Conservation (phyloP, 2,113 vertebrate species). For the Pitta sordida region DNA sequence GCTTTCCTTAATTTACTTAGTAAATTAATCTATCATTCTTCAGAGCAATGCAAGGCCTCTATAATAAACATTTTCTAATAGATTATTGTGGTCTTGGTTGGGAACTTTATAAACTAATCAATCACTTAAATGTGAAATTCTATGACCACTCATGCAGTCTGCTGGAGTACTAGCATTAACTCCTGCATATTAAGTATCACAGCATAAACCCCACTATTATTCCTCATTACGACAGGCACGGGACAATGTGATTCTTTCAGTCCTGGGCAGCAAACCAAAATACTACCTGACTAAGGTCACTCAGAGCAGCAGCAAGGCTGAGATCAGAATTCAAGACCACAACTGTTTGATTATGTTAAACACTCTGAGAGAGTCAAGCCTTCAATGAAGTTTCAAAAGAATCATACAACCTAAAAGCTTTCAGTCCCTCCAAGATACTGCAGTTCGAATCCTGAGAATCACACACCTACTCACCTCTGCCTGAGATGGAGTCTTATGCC, state of each 20-base stretch:
- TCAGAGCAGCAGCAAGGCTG: background rate
- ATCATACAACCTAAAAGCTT: background rate
- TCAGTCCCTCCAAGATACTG: background rate
- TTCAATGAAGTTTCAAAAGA: background rate
- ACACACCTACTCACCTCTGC: conserved; percentile 79
- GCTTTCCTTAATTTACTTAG: background rate
- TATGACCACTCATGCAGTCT: background rate
- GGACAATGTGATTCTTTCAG: background rate
- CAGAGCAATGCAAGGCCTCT: background rate
- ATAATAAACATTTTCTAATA: background rate
- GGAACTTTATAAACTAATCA: background rate
- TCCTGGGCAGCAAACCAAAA: background rate
- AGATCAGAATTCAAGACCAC: background rate
- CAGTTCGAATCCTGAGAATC: background rate
- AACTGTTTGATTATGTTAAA: background rate
- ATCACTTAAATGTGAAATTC: background rate
- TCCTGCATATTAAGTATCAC: background rate
- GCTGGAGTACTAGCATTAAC: background rate
- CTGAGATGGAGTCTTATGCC: conserved; percentile 88
- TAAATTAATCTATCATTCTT: background rate
- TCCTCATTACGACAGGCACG: background rate
- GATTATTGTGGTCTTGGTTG: background rate
- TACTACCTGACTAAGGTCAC: background rate
- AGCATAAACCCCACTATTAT: background rate
- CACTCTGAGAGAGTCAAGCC: background rate